Evolutionary conservation across 2,113 vertebrate genomes (phyloP), one percentile per base, ranked within the genome.

Genomic region (Kryptolebias marmoratus): DNA sequence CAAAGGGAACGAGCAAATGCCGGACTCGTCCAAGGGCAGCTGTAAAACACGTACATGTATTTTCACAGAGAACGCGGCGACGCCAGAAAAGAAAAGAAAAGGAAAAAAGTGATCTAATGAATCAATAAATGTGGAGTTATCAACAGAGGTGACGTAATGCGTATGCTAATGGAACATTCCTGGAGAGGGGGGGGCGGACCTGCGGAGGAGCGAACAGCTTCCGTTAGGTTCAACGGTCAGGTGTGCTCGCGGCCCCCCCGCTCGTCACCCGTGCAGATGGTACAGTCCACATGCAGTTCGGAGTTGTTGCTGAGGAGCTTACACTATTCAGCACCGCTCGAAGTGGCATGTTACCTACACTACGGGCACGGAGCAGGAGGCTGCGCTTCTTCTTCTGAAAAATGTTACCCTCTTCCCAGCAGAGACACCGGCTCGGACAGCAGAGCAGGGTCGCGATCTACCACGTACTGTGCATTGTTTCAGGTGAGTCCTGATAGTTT

Each of bases 241-340:
- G 82, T 92, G 87, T 88, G 82, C 77, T 30, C 15, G 28, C 11
- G 63, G 18, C 11, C 67, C 18, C 84, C 83, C 87, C 73, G 56
- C 82, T 73, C 56, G 9, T 27, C 1, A 47, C 18, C 22, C 2
- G 49, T 0, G 44, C 1, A 84, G 67, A 83, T 95, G 94, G 94
- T 95, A 92, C 89, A 28, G 87, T 91, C 94, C 93, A 79, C 80
- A 84, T 87, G 87, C 91, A 86, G 90, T 85, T 76, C 84, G 78
- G 91, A 94, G 91, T 92, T 90, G 93, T 93, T 93, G 93, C 94
- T 82, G 93, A 94, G 93, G 93, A 93, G 90, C 65, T 86, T 91
- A 88, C 87, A 79, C 87, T 71, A 83, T 86, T 88, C 80, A 42
- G 66, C 72, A 86, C 83, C 68, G 77, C 72, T 74, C n/a, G 69